phyloP scores from a whole-genome alignment of 1,140 invertebrate species.

The Caerostris extrusa region DNA sequence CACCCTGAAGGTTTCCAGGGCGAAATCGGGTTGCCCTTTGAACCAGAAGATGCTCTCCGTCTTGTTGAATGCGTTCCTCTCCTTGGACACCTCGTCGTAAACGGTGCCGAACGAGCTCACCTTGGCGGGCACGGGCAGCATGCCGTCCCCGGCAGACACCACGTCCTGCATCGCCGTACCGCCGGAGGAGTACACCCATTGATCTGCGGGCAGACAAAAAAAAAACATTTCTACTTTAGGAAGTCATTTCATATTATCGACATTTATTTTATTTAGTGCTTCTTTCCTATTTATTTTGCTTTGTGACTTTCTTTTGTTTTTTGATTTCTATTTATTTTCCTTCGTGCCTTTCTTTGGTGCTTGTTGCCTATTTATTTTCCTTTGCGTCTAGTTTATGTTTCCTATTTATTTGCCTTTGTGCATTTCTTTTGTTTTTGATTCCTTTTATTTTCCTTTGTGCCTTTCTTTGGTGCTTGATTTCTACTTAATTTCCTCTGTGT shows the following conservation, averaged over 20 bases:
- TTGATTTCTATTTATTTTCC: not conserved
- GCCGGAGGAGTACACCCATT: not conserved
- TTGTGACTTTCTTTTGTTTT: not conserved
- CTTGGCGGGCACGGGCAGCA: not conserved
- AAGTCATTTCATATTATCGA: not conserved
- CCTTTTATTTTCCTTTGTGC: not conserved
- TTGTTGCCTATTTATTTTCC: not conserved
- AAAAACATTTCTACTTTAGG: no score
- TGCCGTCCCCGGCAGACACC: not conserved
- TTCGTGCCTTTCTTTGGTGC: not conserved
- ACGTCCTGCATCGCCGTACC: not conserved
- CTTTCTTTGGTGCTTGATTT: not conserved
- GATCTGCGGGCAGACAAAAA: not conserved
- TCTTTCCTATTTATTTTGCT: not conserved
- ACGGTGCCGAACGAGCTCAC: not conserved
- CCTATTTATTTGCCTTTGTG: not conserved
- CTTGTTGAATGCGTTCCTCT: not conserved
- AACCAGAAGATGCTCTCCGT: constrained; percentile 41
- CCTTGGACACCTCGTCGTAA: not conserved
- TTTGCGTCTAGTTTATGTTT: not conserved
- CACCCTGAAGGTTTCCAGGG: constrained; percentile 15
- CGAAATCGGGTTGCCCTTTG: constrained; percentile 38
- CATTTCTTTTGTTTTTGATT: not conserved
- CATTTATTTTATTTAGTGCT: not conserved
- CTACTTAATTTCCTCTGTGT: not conserved